phyloP scores from a whole-genome alignment of 2,888 invertebrate species.

The Drosophila subquinaria region DNA sequence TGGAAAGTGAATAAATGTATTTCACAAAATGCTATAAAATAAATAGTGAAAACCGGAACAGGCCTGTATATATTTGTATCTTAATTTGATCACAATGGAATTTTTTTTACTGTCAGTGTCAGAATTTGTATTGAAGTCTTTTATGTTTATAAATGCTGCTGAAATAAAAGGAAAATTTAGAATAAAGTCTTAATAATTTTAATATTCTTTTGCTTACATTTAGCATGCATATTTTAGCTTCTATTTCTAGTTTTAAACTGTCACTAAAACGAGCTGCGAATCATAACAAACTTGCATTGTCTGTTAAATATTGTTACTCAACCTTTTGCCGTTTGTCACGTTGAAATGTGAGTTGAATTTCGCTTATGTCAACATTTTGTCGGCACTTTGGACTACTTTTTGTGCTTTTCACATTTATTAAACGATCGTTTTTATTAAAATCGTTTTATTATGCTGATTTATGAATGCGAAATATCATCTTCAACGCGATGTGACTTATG shows the following conservation, averaged over 20 bases:
- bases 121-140: neutral
- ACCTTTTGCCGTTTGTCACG: slow-evolving; percentile 7
- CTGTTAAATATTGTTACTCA: neutral
- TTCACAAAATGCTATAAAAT: too few relatives aligned
- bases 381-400: slow-evolving; percentile 36
- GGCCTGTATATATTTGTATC: neutral
- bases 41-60: too few relatives aligned
- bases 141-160: neutral
- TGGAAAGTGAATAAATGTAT: too few relatives aligned
- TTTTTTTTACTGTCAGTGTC: neutral
- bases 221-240: neutral
- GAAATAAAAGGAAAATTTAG: too few relatives aligned
- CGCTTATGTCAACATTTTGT: slow-evolving; percentile 31
- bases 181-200: too few relatives aligned
- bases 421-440: slow-evolving; percentile 50
- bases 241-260: slow-evolving; percentile 8
- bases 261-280: slow-evolving; percentile 29
- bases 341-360: slow-evolving; percentile 40
- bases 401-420: slow-evolving; percentile 26
- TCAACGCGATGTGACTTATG: slow-evolving; percentile 10
- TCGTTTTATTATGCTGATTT: slow-evolving; percentile 38
- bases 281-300: slow-evolving; percentile 25
- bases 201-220: neutral
- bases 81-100: neutral
- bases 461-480: slow-evolving; percentile 34